Evolutionary conservation across 2,113 vertebrate species (phyloP), one percentile per base, ranked within the genome.

Genomic region (Scatophagus argus): DNA sequence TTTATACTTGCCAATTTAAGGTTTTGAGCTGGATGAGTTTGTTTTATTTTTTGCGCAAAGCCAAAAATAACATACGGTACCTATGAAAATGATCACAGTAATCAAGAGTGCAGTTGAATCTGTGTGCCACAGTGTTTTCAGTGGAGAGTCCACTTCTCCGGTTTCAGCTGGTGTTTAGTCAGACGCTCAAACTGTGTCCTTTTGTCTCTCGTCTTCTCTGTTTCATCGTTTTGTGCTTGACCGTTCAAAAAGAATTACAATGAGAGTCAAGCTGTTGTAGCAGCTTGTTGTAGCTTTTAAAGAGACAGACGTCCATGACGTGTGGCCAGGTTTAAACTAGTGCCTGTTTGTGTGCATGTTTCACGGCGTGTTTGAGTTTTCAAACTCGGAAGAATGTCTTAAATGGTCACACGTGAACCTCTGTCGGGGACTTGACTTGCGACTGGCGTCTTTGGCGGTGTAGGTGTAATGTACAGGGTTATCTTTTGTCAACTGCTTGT

Each of bases 41-140:
- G 0, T 51, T 55, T 74, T 72, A 21, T 29, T 62, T 82, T 86
- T 92, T 90, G 87, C 89, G 89, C 87, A 89, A 95, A 91, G 93
- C 93, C 94, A 93, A 94, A 94, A 92, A 85, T 25, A 55, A 72
- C 27, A 34, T 43, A 84, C 13, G 85, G 88, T 91, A 92, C 90
- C 43, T 66, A 41, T 82, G 80, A 81, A 74, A 76, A 83, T 23
- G 8, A 63, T 79, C 61, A 76, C 44, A 67, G 19, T 81, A 70
- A 77, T 79, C 49, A 14, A n/a, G 76, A 86, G 83, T 79, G 85
- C 66, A 80, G 74, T 84, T 69, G 66, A 74, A 78, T 74, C n/a
- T 52, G 63, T 52, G 69, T 81, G 49, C 58, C 60, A 56, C 74
- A 71, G 74, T 79, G 72, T 84, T 82, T 81, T 38, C 43, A 51